phyloP scores from a whole-genome alignment of 2,888 invertebrate genomes.

The Thera britannica region DNA sequence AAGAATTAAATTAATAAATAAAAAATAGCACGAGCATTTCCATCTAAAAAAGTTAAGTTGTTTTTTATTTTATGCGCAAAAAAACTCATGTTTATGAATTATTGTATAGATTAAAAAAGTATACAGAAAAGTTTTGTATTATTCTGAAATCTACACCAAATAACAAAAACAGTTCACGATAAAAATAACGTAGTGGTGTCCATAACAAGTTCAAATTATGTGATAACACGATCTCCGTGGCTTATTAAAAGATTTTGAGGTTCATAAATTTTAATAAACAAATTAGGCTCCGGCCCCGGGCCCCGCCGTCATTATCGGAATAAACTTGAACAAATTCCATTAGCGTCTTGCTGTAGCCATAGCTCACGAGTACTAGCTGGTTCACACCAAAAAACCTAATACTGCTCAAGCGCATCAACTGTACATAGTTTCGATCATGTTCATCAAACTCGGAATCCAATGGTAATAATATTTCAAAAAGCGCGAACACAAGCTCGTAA shows the following conservation, averaged over 20 bases:
- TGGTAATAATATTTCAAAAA: too few species aligned
- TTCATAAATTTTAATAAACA: conserved; percentile 65
- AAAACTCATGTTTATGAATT: too few species aligned
- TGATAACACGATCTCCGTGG: conserved; percentile 56
- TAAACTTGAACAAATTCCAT: conserved; percentile 69
- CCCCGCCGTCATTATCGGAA: conserved; percentile 56
- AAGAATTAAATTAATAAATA: too few species aligned
- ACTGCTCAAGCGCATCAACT: too few species aligned
- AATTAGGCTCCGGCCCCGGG: conserved; percentile 55
- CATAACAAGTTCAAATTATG: conserved; percentile 52
- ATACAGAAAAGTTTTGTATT: neutral
- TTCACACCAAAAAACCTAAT: neutral
- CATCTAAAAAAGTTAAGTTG: too few species aligned
- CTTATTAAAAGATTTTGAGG: conserved; percentile 54
- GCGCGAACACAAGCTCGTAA: too few species aligned
- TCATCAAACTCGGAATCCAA: too few species aligned
- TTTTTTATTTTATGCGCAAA: too few species aligned
- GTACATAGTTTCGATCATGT: too few species aligned
- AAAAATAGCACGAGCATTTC: too few species aligned
- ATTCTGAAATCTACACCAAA: conserved; percentile 17
- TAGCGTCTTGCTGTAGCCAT: conserved; percentile 46
- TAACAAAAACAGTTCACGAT: conserved; percentile 24
- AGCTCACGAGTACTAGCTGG: conserved; percentile 46
- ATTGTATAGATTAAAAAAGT: neutral
- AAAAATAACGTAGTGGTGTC: conserved; percentile 22